Base-by-base conservation (phyloP, 2,888 invertebrate genomes). In the Caenorhabditis angaria region DNA sequence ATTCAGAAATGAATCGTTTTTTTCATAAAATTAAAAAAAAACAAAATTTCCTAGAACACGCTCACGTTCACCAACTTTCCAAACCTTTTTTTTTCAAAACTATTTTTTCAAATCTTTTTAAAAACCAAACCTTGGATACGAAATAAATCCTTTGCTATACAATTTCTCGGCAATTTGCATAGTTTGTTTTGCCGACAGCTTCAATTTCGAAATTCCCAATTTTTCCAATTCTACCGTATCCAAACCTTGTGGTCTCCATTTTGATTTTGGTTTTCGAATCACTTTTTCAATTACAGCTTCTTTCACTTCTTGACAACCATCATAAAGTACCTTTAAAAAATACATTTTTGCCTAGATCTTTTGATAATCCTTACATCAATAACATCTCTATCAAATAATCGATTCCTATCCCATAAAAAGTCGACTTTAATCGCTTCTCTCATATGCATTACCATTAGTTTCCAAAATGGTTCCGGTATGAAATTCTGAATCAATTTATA, bases 151-250 rank as follows among this genome's bases (percentile, higher is more conserved):
- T 88, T 93, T 92, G 0, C 93, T 94, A 89, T 99, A 99, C 0
- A 99, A 89, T 85, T 93, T 94, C 88, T 99, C 99, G 0, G 99
- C 99, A 29, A 95, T 92, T 77, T 91, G 91, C 97, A 99, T 97
- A 0, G 94, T 93, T 87, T 94, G 93, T 88, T 97, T 99, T 0
- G 97, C 99, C 82, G 92, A 94, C 47, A 99, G 92, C 88, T 91
- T 92, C 20, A 99, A 89, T 88, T 97, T 97, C 56, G 94, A 91
- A 0, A 95, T 96, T 0, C 93, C 94, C 56, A 92, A 90, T 89
- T 99, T 99, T 90, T 99, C 99, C 88, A 99, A 90, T 92, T 97
- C 96, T 93, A 94, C 80, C 32, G 99, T 99, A 87, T 99, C 99
- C 82, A 99, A 89, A 2, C 99, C 95, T 64, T 76, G 66, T 1